Evolutionary conservation across 2,797 vertebrate genomes (phyloP), one percentile per base, ranked within the genome.

Genomic region (Channa striata): DNA sequence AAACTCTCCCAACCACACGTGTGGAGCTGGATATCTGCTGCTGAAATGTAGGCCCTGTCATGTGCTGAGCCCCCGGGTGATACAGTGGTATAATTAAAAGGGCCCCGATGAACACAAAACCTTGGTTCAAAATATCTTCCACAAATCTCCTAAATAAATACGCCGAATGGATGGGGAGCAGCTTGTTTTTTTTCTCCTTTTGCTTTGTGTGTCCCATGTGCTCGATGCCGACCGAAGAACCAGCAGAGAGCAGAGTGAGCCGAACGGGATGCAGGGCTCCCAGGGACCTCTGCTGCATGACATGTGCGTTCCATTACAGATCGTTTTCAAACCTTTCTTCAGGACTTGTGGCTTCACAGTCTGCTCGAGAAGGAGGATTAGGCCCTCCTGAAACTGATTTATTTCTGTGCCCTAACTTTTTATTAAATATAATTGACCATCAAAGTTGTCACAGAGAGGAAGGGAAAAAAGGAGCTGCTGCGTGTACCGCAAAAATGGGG

Each of bases 361-460:
- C 92, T 87, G 86, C 86, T 90, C 86, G 87, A 87, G 85, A 83
- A 82, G 80, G 84, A 91, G 88, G 91, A 94, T 93, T 93, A 92
- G 75, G 76, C 73, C 84, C 90, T 91, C 85, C 91, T 89, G 91
- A 93, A 93, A 90, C 90, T 94, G 92, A 95, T 94, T 94, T 93
- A 94, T 93, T 90, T 93, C 89, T 81, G 81, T 54, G 72, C 87
- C 86, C 89, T 84, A 92, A 92, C 93, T 94, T 90, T 94, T 94
- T 93, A 94, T 94, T 94, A 93, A 93, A 94, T 92, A 94, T 94
- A 94, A 94, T 93, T 93, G 90, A 91, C 92, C 93, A 93, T 95
- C 93, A 94, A 93, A 93, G 91, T 90, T 93, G 90, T 94, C 91
- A 91, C 74, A 83, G 84, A 79, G 48, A 85, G 74, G 82, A 79